Evolutionary conservation across 2,113 vertebrate species (phyloP).

Genomic region (Monopterus albus): DNA sequence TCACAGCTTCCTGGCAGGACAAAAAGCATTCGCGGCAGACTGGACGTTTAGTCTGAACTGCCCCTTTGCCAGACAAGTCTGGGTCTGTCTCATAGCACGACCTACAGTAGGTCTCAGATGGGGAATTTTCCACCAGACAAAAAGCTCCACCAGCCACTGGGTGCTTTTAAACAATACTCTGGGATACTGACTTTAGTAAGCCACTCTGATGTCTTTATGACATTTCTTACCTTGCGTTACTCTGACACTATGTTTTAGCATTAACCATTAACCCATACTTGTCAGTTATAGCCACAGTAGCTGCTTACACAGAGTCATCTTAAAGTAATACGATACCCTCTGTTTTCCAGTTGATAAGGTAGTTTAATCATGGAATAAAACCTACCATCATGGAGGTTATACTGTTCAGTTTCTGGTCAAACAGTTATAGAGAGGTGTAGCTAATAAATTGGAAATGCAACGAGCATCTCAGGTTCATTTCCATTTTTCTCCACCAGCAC

Average conservation of each 20-base stretch:
- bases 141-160: not conserved
- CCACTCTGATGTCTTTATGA: not conserved
- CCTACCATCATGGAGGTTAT: too few relatives aligned
- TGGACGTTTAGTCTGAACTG: slow-evolving; percentile 17
- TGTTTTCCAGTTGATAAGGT: not conserved
- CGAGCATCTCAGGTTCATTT: not conserved
- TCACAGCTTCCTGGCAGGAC: slow-evolving; percentile 24
- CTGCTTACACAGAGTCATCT: not conserved
- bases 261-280: not conserved
- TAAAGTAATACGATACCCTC: not conserved
- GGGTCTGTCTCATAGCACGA: not conserved
- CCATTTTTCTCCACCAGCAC: not conserved
- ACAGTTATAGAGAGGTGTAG: not conserved
- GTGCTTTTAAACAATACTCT: not conserved
- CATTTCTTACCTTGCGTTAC: not conserved
- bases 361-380: not conserved
- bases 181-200: not conserved
- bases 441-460: not conserved
- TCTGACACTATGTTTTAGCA: not conserved
- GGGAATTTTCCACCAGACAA: slow-evolving; percentile 26
- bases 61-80: not conserved
- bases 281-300: not conserved
- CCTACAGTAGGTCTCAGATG: not conserved
- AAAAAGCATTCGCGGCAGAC: slow-evolving; percentile 26
- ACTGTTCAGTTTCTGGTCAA: too few relatives aligned